Conservation (phyloP, 2,888 invertebrate species). For the Phrixothrix hirtus region DNA sequence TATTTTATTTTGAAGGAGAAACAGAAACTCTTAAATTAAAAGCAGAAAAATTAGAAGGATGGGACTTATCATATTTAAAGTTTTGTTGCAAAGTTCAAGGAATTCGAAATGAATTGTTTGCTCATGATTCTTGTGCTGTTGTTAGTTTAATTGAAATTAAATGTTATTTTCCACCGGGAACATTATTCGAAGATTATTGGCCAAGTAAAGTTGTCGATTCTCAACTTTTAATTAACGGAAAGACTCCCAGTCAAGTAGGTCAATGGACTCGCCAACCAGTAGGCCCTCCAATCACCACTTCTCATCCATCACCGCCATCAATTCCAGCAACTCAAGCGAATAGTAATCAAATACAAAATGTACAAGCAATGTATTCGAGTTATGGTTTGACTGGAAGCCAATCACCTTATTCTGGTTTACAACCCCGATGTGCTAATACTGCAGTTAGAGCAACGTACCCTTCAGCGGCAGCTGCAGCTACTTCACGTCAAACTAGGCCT, state of each 20-base stretch:
- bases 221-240: slow-evolving; percentile 73
- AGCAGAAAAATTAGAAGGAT: slow-evolving; percentile 84
- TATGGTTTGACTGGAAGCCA: slow-evolving; percentile 45
- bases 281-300: slow-evolving; percentile 66
- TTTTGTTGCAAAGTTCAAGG: slow-evolving; percentile 95
- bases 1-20: slow-evolving; percentile 89
- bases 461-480: slow-evolving; percentile 47
- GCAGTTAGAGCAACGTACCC: slow-evolving; percentile 51
- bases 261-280: slow-evolving; percentile 81
- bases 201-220: slow-evolving; percentile 86
- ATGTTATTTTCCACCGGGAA: slow-evolving; percentile 87
- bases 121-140: slow-evolving; percentile 87
- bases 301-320: slow-evolving; percentile 53
- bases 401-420: slow-evolving; percentile 44
- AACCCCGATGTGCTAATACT: slow-evolving; percentile 45
- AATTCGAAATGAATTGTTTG: slow-evolving; percentile 87
- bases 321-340: slow-evolving; percentile 51
- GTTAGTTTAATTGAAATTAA: slow-evolving; percentile 89
- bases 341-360: slow-evolving; percentile 42
- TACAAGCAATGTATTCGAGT: slow-evolving; percentile 43
- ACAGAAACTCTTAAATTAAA: slow-evolving; percentile 89
- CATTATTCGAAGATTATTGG: slow-evolving; percentile 92
- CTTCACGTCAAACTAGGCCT: slow-evolving; percentile 48
- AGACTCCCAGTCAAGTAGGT: slow-evolving; percentile 62
- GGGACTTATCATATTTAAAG: slow-evolving; percentile 91